These are phyloP conservation scores for Danio kyathit DNA, from an alignment of 2,797 vertebrate species.

Conservation along the genomic window DNA sequence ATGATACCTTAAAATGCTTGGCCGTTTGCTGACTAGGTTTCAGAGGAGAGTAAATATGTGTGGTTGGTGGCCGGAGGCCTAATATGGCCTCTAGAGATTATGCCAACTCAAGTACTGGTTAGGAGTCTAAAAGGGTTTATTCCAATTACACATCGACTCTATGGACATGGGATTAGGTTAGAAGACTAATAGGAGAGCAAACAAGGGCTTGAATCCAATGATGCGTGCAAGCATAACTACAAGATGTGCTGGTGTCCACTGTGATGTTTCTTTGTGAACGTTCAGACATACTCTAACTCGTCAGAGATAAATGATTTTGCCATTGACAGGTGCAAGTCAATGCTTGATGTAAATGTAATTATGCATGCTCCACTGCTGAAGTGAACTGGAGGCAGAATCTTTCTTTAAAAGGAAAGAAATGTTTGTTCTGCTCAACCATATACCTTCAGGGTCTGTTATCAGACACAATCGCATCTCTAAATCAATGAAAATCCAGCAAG, in stretches of 20 bases:
- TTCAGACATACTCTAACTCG: background rate
- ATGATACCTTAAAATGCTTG: background rate
- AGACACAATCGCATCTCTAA: conserved; percentile 33
- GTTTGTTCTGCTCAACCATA: conserved; percentile 44
- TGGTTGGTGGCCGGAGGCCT: conserved; percentile 17
- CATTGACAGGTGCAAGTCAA: conserved; percentile 33
- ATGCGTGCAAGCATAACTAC: conserved; percentile 46
- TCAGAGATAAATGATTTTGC: conserved; percentile 17
- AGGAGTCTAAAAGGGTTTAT: conserved; percentile 27
- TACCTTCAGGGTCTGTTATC: conserved; percentile 40
- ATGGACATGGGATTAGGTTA: conserved; percentile 42
- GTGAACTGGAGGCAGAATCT: conserved; percentile 13
- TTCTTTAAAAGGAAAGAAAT: conserved; percentile 28
- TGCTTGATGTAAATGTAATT: conserved; percentile 42
- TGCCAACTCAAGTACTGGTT: conserved; percentile 33
- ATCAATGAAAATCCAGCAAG: conserved; percentile 28
- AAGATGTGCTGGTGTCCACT: conserved; percentile 6
- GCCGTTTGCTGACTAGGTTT: background rate
- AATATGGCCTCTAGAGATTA: conserved; percentile 47
- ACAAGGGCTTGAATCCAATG: conserved; percentile 43
- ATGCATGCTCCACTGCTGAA: conserved; percentile 35
- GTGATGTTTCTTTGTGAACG: background rate
- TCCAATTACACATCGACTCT: conserved; percentile 38
- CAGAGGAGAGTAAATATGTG: background rate
- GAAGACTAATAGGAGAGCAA: conserved; percentile 45